A percentile compares a stretch with the other conserved stretches of the same genome.
Evolutionary conservation across 2,113 vertebrate genomes (phyloP).

Genomic region (Myocastor coypus): DNA sequence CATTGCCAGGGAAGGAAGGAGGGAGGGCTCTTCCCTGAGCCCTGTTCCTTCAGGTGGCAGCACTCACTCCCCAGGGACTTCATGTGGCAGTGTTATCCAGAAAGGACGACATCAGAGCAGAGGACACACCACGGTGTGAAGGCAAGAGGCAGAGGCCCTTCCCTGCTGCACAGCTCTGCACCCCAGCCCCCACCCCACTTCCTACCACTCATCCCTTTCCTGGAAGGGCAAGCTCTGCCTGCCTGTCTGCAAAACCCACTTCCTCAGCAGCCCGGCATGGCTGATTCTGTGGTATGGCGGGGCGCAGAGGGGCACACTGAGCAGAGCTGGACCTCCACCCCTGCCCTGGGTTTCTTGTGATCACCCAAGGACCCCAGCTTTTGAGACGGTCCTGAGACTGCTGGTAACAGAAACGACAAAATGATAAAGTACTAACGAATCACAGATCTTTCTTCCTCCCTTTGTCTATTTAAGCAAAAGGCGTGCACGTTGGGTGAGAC

Average conservation of each 20-base stretch:
- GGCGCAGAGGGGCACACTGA: neutral
- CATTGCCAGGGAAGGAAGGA: neutral
- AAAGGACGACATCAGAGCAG: accelerated
- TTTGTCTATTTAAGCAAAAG: neutral
- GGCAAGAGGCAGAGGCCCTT: accelerated
- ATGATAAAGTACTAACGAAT: neutral
- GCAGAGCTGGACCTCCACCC: too few relatives aligned
- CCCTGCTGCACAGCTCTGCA: neutral
- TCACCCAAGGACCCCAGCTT: neutral
- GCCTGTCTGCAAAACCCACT: neutral
- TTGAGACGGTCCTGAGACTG: neutral
- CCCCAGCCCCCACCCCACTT: neutral
- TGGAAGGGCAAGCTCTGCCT: neutral
- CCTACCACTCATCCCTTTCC: neutral
- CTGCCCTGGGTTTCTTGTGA: neutral
- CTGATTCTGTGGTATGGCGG: accelerated
- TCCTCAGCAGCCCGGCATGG: neutral
- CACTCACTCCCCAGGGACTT: neutral
- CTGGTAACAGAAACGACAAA: neutral
- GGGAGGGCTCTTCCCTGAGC: accelerated
- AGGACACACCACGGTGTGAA: neutral
- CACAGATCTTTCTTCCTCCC: neutral
- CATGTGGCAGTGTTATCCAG: accelerated
- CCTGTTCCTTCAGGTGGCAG: accelerated
- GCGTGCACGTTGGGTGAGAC: neutral